These are phyloP conservation scores for Sylvietta virens DNA, from an alignment of 2,113 vertebrate genomes.

Conservation along the genomic window DNA sequence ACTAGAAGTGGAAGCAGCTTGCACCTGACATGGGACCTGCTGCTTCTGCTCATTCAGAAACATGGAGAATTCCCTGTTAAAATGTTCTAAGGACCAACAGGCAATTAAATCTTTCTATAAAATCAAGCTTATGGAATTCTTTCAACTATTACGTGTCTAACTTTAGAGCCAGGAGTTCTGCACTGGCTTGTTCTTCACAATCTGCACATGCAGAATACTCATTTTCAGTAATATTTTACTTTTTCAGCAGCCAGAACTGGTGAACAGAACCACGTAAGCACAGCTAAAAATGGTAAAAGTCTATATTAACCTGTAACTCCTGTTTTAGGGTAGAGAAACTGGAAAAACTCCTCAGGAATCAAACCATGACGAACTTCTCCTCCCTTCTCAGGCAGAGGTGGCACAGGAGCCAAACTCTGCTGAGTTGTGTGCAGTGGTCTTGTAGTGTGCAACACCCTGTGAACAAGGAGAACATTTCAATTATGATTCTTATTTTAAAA, in stretches of 20 bases:
- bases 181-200: not conserved
- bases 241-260: not conserved
- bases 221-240: not conserved
- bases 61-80: not conserved
- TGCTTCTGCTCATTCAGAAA: not conserved
- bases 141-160: not conserved
- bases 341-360: conserved; percentile 92
- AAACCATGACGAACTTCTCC: conserved; percentile 90
- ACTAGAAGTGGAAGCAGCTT: not conserved
- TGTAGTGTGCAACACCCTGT: conserved; percentile 75
- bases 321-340: conserved; percentile 95
- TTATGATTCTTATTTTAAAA: fast-evolving
- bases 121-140: fast-evolving
- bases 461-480: not conserved
- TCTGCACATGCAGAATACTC: fast-evolving
- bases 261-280: not conserved
- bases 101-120: not conserved
- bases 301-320: conserved; percentile 87
- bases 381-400: conserved; percentile 88
- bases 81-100: not conserved
- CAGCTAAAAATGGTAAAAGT: not conserved
- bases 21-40: too few species aligned
- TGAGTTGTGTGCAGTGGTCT: conserved; percentile 82
- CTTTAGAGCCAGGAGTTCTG: not conserved
- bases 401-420: conserved; percentile 80